Base-by-base conservation (phyloP, 2,888 invertebrate species). In the Temnothorax rugatulus region DNA sequence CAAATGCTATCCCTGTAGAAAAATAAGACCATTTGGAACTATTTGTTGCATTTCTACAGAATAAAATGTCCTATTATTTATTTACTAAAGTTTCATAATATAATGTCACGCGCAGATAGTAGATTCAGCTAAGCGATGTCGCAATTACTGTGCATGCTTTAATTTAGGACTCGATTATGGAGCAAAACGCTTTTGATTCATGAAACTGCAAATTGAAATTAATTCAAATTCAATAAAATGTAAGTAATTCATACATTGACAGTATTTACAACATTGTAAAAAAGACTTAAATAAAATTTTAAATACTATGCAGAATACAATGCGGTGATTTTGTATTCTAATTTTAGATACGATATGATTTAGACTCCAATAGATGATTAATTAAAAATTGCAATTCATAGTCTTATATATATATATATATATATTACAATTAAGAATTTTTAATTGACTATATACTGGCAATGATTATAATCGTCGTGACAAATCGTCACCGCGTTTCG, bases 141-240 rank as follows among this genome's bases (percentile, higher is more conserved):
- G 91, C 90, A 93, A 92, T 93, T 93, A 93, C 92, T 87, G 89
- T 69, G 88, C 84, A 88, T 69, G 88, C 84, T 75, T 85, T 92
- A 93, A 92, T 93, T 93, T 93, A 93, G 92, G 84, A 88, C 69
- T 83, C 88, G 88, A 91, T 91, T 93, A 92, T 92, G 91, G 91
- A 92, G 90, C 89, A 86, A 87, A 87, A 89, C 89, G 87, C 86
- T 15, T 91, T 89, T 93, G 93, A 93, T 93, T 93, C 93, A 93
- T 89, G 90, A 85, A 63, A 52, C 86, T 41, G 82, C 86, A 82
- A 86, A 87, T 85, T 29, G 91, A 94, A 93, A 94, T 94, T 94
- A 94, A 94, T 94, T 93, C 92, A 91, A 92, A 94, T 93, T 44
- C 1, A 44, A 44, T 15, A 44, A 44, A 44, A 41, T 41, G 13